phyloP scores from a whole-genome alignment of 2,113 vertebrate genomes.

The Ascaphus truei region DNA sequence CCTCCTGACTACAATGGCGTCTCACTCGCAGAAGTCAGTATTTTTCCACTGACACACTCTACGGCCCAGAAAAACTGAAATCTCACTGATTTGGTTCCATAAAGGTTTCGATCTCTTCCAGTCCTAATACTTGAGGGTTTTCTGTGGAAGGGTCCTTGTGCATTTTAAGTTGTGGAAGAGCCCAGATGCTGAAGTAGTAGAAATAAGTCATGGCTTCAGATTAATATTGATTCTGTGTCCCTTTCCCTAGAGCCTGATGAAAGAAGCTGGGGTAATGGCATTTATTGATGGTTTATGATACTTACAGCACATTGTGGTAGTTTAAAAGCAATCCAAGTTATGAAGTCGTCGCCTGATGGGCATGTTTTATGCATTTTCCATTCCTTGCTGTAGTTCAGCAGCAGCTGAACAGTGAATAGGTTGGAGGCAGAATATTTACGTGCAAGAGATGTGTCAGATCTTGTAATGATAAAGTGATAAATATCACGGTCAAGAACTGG shows the following conservation, averaged over 20 bases:
- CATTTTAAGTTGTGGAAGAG: not conserved
- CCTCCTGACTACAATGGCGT: no score
- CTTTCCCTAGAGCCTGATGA: not conserved
- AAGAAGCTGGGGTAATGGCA: not conserved
- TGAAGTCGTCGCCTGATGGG: not conserved
- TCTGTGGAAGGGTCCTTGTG: not conserved
- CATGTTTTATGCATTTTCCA: conserved; percentile 18
- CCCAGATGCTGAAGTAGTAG: not conserved
- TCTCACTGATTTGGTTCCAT: no score
- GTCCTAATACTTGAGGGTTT: not conserved
- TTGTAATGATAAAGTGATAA: not conserved
- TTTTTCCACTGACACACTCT: no score
- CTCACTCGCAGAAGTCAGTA: no score
- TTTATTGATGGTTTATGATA: conserved; percentile 19
- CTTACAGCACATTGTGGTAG: not conserved
- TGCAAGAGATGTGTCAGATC: not conserved
- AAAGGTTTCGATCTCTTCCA: no score
- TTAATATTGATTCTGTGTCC: conserved; percentile 7
- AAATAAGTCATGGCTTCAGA: conserved; percentile 5
- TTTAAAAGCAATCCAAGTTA: conserved; percentile 18
- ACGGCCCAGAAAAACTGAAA: no score
- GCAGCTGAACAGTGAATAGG: not conserved
- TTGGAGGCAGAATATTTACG: not conserved
- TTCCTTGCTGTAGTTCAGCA: not conserved
- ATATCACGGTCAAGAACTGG: not conserved